Conservation (phyloP, 2,888 invertebrate genomes). For the Athalia circularis region DNA sequence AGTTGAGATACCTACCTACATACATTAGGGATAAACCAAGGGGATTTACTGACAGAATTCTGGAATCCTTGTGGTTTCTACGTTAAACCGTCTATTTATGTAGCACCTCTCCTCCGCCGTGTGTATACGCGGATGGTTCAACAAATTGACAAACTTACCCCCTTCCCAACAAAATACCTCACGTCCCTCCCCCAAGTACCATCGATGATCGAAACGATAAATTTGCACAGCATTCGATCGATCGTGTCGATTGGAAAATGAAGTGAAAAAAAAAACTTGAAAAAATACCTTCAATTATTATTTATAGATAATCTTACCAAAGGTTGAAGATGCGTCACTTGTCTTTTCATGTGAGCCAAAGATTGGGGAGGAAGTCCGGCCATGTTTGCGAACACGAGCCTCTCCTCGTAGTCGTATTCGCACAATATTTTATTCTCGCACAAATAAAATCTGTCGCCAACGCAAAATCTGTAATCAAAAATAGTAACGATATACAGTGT, state of each 20-base stretch:
- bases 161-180: not conserved
- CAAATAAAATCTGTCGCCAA: slow-evolving; percentile 94
- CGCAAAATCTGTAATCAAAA: slow-evolving; percentile 87
- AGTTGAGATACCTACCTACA: slow-evolving; percentile 42
- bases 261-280: not conserved
- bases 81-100: slow-evolving; percentile 39
- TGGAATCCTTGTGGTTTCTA: slow-evolving; percentile 41
- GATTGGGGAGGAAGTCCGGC: slow-evolving; percentile 84
- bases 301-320: slow-evolving; percentile 58
- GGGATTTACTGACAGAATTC: slow-evolving; percentile 44
- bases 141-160: slow-evolving; percentile 39
- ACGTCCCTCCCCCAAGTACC: not conserved
- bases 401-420: slow-evolving; percentile 95
- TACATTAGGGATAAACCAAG: slow-evolving; percentile 41
- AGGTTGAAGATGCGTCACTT: slow-evolving; percentile 83
- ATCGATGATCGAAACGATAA: not conserved
- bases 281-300: not conserved
- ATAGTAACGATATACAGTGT: not conserved
- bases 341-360: slow-evolving; percentile 89
- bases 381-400: slow-evolving; percentile 93
- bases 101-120: slow-evolving; percentile 26
- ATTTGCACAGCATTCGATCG: too few species aligned
- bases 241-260: not conserved
- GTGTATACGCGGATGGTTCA: slow-evolving; percentile 23
- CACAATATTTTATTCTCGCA: slow-evolving; percentile 96